These are phyloP conservation scores for Chionoecetes opilio DNA, from an alignment of 1,140 invertebrate species.

Conservation along the genomic window DNA sequence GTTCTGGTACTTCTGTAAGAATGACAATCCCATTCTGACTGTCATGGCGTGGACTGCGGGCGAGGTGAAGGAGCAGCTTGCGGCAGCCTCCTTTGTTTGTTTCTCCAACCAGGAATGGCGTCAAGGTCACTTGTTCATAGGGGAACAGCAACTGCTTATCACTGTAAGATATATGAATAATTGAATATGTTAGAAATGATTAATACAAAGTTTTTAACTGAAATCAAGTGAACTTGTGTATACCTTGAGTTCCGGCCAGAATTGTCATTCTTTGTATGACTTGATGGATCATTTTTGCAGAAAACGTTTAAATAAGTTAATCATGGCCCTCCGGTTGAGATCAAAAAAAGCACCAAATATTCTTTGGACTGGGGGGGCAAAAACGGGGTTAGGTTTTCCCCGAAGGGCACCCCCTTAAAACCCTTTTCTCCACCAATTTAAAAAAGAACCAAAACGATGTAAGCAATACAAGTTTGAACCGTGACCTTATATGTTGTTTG, in stretches of 20 bases:
- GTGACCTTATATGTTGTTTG: no score
- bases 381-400: conserved; percentile 50
- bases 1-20: conserved; percentile 68
- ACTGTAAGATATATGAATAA: conserved; percentile 44
- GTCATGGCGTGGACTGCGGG: conserved; percentile 45
- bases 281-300: no score
- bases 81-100: neutral
- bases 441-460: neutral
- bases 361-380: neutral
- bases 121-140: conserved; percentile 44
- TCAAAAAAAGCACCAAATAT: conserved; percentile 57
- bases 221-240: neutral
- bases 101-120: conserved; percentile 47
- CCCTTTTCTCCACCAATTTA: conserved; percentile 40
- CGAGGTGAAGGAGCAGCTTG: neutral
- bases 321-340: conserved; percentile 47
- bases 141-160: conserved; percentile 34
- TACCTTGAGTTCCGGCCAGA: neutral
- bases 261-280: no score
- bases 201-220: neutral
- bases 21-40: conserved; percentile 5
- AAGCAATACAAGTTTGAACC: no score
- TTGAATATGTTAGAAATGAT: neutral
- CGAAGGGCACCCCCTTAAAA: conserved; percentile 55
- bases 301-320: no score